Evolutionary conservation across 2,113 vertebrate species (phyloP).

Genomic region (Sitta europaea): DNA sequence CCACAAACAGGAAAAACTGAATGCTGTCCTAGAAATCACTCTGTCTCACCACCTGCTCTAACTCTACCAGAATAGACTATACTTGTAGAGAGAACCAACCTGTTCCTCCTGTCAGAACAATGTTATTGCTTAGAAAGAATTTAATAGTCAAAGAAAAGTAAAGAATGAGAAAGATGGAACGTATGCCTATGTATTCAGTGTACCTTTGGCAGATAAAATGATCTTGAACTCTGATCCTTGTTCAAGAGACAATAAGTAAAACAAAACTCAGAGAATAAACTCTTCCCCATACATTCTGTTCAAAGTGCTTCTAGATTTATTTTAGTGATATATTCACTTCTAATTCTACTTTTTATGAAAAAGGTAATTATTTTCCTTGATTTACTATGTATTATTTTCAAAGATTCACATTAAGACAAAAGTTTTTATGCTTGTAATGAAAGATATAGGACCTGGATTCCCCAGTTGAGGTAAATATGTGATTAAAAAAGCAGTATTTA

Average conservation of each 20-base stretch:
- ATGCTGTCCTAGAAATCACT: background rate
- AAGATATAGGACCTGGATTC: background rate
- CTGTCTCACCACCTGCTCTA: background rate
- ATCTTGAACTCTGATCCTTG: background rate
- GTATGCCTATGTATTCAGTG: background rate
- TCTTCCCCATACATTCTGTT: background rate
- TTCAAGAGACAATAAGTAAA: background rate
- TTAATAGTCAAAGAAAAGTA: background rate
- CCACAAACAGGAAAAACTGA: background rate
- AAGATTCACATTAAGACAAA: background rate
- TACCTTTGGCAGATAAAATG: background rate
- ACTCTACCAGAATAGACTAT: background rate
- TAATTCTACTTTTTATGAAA: background rate
- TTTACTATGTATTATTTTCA: background rate
- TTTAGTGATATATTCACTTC: background rate
- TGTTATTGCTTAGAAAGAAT: background rate
- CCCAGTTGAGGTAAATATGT: rapidly evolving
- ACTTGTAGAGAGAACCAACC: background rate
- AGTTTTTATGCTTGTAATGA: background rate
- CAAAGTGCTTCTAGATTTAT: background rate
- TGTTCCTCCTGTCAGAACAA: background rate
- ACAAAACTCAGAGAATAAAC: background rate
- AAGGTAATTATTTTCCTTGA: background rate
- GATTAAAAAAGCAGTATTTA: background rate
- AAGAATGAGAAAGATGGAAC: background rate